phyloP scores from a whole-genome alignment of 1,140 invertebrate genomes.

The Drosophila burlai region DNA sequence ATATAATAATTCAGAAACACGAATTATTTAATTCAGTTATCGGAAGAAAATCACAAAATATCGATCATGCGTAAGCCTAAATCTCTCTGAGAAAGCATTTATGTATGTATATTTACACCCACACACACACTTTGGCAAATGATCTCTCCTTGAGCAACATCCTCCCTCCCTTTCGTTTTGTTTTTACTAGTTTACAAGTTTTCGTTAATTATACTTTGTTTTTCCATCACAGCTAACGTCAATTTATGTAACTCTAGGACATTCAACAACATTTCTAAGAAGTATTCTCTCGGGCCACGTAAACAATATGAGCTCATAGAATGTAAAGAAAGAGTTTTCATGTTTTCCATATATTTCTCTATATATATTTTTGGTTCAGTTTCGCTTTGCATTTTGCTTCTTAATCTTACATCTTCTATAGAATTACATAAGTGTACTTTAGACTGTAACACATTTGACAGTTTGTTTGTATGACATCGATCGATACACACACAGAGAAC shows the following conservation, averaged over 20 bases:
- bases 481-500: slow-evolving; percentile 34
- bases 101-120: slow-evolving; percentile 1
- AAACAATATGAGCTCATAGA: slow-evolving; percentile 4
- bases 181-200: slow-evolving; percentile 17
- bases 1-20: background rate
- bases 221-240: slow-evolving; percentile 74
- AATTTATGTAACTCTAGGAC: slow-evolving; percentile 53
- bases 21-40: background rate
- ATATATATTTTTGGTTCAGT: slow-evolving; percentile 21
- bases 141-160: slow-evolving; percentile 32
- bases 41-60: background rate
- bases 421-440: slow-evolving; percentile 38
- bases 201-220: slow-evolving; percentile 48
- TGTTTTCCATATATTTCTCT: slow-evolving; percentile 13
- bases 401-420: slow-evolving; percentile 29
- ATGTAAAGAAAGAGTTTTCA: slow-evolving; percentile 11
- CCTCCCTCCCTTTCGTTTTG: background rate
- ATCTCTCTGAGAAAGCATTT: background rate
- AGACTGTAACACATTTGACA: slow-evolving; percentile 74
- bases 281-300: slow-evolving; percentile 3
- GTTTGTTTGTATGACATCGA: slow-evolving; percentile 53
- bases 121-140: background rate
- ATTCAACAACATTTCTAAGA: slow-evolving; percentile 34
- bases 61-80: background rate
- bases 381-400: slow-evolving; percentile 9